Percentiles rank a stretch among this genome's conserved stretches.
Evolutionary conservation across 2,797 vertebrate species (phyloP).

Genomic region (Gymnothorax reevesii): DNA sequence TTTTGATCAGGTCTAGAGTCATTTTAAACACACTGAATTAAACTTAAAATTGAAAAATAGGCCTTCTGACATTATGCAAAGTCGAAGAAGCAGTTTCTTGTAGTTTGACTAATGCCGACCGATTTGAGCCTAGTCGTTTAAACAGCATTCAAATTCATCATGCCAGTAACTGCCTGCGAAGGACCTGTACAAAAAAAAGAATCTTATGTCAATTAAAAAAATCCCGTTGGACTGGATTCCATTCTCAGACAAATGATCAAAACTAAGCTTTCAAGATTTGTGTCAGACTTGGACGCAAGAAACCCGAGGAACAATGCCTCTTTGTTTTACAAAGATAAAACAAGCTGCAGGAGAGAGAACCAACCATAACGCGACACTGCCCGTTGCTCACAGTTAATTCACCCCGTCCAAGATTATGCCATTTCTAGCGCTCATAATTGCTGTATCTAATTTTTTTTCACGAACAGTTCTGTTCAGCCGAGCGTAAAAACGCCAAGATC

Average conservation of each 20-base stretch:
- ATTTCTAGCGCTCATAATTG: constrained; percentile 5
- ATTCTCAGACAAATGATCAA: neutral
- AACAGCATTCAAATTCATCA: neutral
- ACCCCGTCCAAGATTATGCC: constrained; percentile 28
- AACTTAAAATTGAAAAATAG: neutral
- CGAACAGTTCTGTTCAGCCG: constrained; percentile 6
- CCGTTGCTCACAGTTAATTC: constrained; percentile 33
- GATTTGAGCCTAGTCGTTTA: neutral
- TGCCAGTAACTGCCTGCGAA: neutral
- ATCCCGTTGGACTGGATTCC: neutral
- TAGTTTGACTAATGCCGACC: neutral
- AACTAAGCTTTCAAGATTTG: neutral
- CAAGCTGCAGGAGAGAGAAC: neutral
- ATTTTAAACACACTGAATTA: neutral
- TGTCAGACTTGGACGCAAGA: neutral
- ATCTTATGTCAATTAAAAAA: neutral
- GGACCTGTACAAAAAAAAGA: neutral
- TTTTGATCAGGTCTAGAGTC: no score
- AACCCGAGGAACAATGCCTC: neutral
- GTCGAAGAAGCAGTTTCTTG: neutral
- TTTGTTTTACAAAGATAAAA: neutral
- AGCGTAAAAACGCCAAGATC: neutral
- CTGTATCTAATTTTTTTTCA: constrained; percentile 11
- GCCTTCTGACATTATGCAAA: neutral
- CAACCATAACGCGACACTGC: constrained; percentile 20